A percentile compares a stretch with the other conserved stretches of the same genome.
phyloP scores from a whole-genome alignment of 2,113 vertebrate genomes.

The Zosterops borbonicus region DNA sequence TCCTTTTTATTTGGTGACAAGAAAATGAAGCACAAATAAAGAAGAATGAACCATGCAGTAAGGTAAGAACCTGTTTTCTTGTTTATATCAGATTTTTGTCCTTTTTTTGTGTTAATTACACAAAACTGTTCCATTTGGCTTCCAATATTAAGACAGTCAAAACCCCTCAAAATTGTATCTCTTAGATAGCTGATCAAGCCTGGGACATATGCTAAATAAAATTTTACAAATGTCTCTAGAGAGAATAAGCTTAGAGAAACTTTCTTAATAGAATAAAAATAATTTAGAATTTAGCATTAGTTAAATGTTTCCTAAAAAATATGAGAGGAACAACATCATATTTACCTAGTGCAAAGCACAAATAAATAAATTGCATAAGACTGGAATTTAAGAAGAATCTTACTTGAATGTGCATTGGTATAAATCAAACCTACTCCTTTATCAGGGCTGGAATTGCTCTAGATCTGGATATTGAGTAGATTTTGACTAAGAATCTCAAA shows the following conservation, averaged over 20 bases:
- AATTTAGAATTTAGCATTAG: neutral
- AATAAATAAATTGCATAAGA: neutral
- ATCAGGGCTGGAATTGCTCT: neutral
- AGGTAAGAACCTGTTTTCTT: neutral
- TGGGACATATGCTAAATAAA: neutral
- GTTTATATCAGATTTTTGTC: neutral
- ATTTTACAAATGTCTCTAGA: neutral
- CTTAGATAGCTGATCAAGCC: neutral
- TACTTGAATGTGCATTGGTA: neutral
- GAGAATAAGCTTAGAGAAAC: neutral
- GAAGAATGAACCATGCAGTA: neutral
- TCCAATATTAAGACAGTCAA: neutral
- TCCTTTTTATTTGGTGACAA: neutral
- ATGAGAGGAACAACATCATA: neutral
- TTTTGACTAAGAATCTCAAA: neutral
- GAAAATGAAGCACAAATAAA: neutral
- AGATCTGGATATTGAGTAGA: neutral
- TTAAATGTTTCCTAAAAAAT: fast-evolving
- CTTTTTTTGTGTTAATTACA: neutral
- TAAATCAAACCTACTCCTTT: neutral
- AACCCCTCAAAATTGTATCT: fast-evolving
- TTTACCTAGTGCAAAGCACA: neutral
- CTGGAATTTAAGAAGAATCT: neutral
- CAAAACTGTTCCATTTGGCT: neutral
- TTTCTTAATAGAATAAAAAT: neutral